phyloP scores from a whole-genome alignment of 1,140 invertebrate species.

The Cylas formicarius region DNA sequence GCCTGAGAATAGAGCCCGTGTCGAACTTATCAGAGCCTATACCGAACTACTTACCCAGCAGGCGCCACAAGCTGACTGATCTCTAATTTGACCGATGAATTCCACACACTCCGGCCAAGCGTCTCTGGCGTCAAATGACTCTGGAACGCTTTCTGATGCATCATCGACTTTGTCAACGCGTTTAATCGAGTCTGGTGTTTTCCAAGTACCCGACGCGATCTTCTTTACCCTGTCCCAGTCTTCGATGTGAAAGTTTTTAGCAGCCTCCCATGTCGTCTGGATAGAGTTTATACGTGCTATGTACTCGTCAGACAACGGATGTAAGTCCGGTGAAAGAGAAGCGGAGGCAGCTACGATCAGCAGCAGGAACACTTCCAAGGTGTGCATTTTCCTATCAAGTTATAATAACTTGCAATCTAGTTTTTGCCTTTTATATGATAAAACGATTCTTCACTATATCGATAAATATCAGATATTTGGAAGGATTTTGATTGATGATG shows the following conservation, averaged over 20 bases:
- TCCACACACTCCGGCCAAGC: slow-evolving; percentile 15
- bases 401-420: too few species aligned
- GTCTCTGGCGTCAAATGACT: slow-evolving; percentile 18
- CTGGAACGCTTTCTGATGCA: slow-evolving; percentile 7
- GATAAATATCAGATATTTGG: too few species aligned
- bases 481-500: too few species aligned
- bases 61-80: slow-evolving; percentile 15
- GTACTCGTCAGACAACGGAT: slow-evolving; percentile 14
- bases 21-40: too few species aligned
- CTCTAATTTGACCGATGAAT: slow-evolving; percentile 8
- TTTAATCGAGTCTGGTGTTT: neutral
- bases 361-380: too few species aligned
- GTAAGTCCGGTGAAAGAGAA: neutral
- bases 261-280: slow-evolving; percentile 15
- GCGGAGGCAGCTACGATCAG: neutral
- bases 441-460: too few species aligned
- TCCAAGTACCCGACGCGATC: slow-evolving; percentile 1
- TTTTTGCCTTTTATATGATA: too few species aligned
- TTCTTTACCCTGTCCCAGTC: slow-evolving; percentile 8
- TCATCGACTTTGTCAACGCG: neutral
- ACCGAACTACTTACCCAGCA: slow-evolving; percentile 23
- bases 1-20: slow-evolving; percentile 41
- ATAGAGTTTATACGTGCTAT: slow-evolving; percentile 14
- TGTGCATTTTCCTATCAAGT: too few species aligned
- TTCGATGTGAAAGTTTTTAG: slow-evolving; percentile 14